Conservation (phyloP, 2,797 vertebrate species). For the Syngnathus rostellatus region DNA sequence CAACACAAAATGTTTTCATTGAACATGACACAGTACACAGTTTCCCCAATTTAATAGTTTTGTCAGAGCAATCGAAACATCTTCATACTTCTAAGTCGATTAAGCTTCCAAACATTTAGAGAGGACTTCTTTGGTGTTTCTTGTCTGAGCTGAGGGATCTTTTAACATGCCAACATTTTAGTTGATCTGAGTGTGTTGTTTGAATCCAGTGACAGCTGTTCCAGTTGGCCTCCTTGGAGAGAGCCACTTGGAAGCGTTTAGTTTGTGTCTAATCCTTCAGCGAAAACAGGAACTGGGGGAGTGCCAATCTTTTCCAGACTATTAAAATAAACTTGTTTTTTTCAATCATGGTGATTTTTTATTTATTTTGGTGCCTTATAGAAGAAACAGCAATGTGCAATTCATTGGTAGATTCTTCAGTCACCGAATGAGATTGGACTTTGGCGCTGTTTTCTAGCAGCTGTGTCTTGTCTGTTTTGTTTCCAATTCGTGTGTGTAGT, state of each 20-base stretch:
- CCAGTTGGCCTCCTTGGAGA: neutral
- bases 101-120: neutral
- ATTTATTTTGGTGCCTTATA: too few species aligned
- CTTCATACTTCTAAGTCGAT: neutral
- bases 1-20: neutral
- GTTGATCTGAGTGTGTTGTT: neutral
- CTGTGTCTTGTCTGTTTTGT: neutral
- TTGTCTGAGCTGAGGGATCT: neutral
- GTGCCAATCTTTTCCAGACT: neutral
- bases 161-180: neutral
- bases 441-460: neutral
- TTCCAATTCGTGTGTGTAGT: neutral
- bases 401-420: neutral
- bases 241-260: conserved; percentile 4
- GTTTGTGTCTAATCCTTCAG: neutral
- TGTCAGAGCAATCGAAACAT: neutral
- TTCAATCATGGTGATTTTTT: neutral
- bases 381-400: too few species aligned
- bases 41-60: too few species aligned
- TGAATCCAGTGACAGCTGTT: conserved; percentile 5
- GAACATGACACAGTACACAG: neutral
- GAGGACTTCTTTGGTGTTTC: neutral
- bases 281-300: neutral
- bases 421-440: neutral
- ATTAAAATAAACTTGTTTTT: neutral